phyloP scores from a whole-genome alignment of 2,113 vertebrate species.

The Maccullochella peelii region DNA sequence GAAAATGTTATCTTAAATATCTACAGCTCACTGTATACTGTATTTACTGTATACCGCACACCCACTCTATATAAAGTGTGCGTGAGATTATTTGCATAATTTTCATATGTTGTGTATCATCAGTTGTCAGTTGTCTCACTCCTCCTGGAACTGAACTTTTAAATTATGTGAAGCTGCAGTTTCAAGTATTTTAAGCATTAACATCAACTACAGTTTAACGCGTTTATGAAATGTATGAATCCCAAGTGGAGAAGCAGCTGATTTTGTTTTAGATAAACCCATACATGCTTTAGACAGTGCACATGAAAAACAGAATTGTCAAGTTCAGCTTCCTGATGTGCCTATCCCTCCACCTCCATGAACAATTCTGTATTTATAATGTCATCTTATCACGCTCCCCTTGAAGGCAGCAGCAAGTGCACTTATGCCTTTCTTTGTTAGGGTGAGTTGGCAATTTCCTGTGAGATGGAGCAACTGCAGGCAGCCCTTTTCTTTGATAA shows the following conservation, averaged over 20 bases:
- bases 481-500: slow-evolving; percentile 94
- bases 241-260: slow-evolving; percentile 24
- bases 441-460: slow-evolving; percentile 98
- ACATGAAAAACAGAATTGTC: slow-evolving; percentile 70
- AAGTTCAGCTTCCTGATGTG: slow-evolving; percentile 81
- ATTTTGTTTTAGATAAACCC: slow-evolving; percentile 64
- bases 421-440: slow-evolving; percentile 99
- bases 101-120: neutral
- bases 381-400: slow-evolving; percentile 94
- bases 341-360: slow-evolving; percentile 76
- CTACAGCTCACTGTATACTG: neutral
- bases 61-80: neutral
- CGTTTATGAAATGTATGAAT: slow-evolving; percentile 19
- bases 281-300: slow-evolving; percentile 29
- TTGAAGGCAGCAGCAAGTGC: slow-evolving; percentile 92
- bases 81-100: slow-evolving; percentile 11
- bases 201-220: slow-evolving; percentile 27
- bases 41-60: neutral
- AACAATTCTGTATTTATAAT: slow-evolving; percentile 91
- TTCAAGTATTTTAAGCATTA: slow-evolving; percentile 1
- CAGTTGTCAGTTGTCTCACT: neutral
- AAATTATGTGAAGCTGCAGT: slow-evolving; percentile 7
- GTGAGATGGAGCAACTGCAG: slow-evolving; percentile 93
- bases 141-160: slow-evolving; percentile 8
- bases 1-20: neutral